Evolutionary conservation across 2,888 invertebrate species (phyloP).

Genomic region (Drosophila meridionalis): DNA sequence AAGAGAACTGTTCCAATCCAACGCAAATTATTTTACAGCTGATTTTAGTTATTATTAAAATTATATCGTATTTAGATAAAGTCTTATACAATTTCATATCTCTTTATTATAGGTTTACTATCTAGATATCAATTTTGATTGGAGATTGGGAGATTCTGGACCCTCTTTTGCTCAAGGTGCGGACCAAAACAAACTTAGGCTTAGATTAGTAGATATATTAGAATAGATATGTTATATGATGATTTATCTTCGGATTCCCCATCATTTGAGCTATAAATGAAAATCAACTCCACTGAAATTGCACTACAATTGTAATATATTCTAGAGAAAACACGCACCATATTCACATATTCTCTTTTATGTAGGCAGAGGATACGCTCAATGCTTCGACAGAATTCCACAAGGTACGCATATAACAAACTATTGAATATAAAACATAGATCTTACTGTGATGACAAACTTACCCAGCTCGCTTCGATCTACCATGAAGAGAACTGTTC

Average conservation of each 20-base stretch:
- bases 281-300: slow-evolving; percentile 14
- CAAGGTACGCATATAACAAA: background rate
- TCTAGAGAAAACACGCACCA: background rate
- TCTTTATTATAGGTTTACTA: too few relatives aligned
- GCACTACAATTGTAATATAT: too few relatives aligned
- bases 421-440: background rate
- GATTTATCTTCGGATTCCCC: slow-evolving; percentile 39
- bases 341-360: background rate
- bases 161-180: background rate
- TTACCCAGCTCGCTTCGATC: slow-evolving; percentile 79
- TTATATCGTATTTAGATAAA: background rate
- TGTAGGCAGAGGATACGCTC: background rate
- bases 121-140: too few relatives aligned
- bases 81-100: background rate
- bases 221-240: slow-evolving; percentile 3
- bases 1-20: slow-evolving; percentile 72
- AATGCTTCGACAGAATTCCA: background rate
- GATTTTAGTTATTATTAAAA: slow-evolving; percentile 7
- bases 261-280: slow-evolving; percentile 33
- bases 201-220: background rate
- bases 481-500: slow-evolving; percentile 75
- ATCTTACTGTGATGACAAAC: slow-evolving; percentile 50
- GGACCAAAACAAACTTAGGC: too few relatives aligned
- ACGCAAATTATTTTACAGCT: slow-evolving; percentile 39
- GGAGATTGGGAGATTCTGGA: background rate